A percentile compares a stretch with the other conserved stretches of the same genome.
Evolutionary conservation across 2,797 vertebrate species (phyloP).

Genomic region (Scolopax rusticola): DNA sequence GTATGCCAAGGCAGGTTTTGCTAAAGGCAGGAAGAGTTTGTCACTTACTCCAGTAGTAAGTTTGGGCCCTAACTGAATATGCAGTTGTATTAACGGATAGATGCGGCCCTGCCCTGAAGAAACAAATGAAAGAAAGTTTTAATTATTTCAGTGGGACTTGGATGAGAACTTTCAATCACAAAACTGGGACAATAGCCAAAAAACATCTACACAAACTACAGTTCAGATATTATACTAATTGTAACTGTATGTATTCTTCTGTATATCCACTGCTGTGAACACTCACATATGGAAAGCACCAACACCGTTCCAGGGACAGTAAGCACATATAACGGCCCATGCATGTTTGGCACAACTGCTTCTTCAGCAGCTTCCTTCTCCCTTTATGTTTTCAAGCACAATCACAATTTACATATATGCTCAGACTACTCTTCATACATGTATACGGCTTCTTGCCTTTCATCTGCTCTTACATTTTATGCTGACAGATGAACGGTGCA

Average conservation of each 20-base stretch:
- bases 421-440: neutral
- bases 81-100: neutral
- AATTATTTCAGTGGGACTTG: neutral
- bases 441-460: neutral
- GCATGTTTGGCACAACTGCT: neutral
- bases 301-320: neutral
- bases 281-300: neutral
- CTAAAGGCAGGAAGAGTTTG: neutral
- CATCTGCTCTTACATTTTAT: neutral
- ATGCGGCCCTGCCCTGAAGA: neutral
- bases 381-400: neutral
- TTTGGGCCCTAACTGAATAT: neutral
- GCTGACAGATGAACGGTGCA: neutral
- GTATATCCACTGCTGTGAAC: fast-evolving
- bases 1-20: neutral
- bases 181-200: neutral
- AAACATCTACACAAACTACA: neutral
- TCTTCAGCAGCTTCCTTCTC: neutral
- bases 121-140: neutral
- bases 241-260: neutral
- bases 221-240: neutral
- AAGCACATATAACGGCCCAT: neutral
- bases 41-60: neutral
- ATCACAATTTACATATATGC: neutral
- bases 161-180: neutral